Base-by-base conservation (phyloP, 2,113 vertebrate species). In the Reinhardtius hippoglossoides region DNA sequence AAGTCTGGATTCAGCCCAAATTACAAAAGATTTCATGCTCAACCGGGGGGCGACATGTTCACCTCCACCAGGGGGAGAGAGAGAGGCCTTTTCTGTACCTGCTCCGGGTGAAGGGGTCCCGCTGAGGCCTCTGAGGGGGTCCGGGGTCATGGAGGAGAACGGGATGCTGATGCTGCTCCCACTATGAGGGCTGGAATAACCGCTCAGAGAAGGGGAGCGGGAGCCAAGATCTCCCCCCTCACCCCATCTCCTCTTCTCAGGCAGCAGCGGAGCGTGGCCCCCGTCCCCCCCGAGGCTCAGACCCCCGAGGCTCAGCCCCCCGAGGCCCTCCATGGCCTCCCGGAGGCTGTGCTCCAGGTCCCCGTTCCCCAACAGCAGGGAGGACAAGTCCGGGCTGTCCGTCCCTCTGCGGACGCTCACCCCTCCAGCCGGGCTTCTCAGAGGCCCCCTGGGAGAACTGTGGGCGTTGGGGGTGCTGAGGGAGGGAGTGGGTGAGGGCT, bases 181-280 rank as follows among this genome's bases (percentile, higher is more conserved):
- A 0, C 96, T 97, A 86, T 95, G 92, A 3, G 96, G 96, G 67
- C 95, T 97, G 56, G 95, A 97, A 80, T 96, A 96, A 16, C 95
- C 95, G 4, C 95, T 96, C 31, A 96, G 89, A 52, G 96, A 95
- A 0, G 96, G 95, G 1, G 96, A 97, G 55, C 83, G 46, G 0
- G 96, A 97, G 23, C 92, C 82, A 1, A 95, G 69, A 8, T 91
- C 95, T 1, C 93, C 95, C 5, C 92, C 94, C 77, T 97, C 97
- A 0, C 93, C 94, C 18, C 89, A 91, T 35, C 95, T 94, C 87
- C 95, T 96, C 89, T 98, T 99, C 91, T 98, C 96, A 0, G 97
- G 96, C 65, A 98, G 93, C 58, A 97, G 89, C 0, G 96, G 96
- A 0, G 96, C 95, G 3, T 95, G 95, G 42, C 87, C 69, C 23